phyloP scores from a whole-genome alignment of 2,888 invertebrate species.

The Nebria salina region DNA sequence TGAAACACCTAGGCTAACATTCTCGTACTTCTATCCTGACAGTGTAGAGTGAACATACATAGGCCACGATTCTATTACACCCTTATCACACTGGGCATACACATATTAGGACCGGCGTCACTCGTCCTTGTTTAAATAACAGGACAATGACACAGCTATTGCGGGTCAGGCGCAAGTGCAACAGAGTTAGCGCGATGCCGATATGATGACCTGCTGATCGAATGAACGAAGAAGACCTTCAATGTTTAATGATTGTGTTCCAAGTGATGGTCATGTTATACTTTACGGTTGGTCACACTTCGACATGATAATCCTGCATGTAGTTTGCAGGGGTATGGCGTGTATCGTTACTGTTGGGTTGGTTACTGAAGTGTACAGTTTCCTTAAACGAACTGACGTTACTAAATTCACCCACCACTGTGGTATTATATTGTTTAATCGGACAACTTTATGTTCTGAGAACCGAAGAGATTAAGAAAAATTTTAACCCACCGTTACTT shows the following conservation, averaged over 20 bases:
- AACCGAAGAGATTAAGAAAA: neutral
- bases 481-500: neutral
- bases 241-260: conserved; percentile 36
- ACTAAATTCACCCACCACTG: neutral
- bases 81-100: neutral
- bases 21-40: neutral
- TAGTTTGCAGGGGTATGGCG: neutral
- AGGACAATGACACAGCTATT: conserved; percentile 17
- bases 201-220: neutral
- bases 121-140: conserved; percentile 1
- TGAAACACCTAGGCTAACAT: neutral
- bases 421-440: neutral
- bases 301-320: conserved; percentile 35
- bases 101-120: conserved; percentile 1
- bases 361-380: neutral
- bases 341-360: neutral
- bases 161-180: neutral
- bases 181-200: neutral
- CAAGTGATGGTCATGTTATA: conserved; percentile 39
- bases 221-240: conserved; percentile 24
- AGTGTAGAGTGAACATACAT: neutral
- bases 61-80: neutral
- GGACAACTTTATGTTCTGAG: neutral
- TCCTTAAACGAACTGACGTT: conserved; percentile 3
- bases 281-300: conserved; percentile 34